Conservation (phyloP, 2,797 vertebrate genomes). For the Spinus olivaceus region DNA sequence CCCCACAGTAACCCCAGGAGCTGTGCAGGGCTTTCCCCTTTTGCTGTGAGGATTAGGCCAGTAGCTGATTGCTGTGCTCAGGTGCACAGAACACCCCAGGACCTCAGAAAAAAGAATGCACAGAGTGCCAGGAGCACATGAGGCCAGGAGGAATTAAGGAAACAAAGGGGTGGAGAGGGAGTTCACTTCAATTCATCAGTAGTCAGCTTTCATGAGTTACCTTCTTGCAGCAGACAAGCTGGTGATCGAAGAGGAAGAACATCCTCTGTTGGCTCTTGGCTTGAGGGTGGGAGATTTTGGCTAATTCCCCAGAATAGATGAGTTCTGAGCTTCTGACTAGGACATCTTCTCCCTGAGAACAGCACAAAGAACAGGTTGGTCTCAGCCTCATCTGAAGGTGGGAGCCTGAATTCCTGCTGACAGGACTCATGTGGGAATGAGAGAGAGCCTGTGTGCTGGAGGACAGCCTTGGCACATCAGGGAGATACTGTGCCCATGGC, state of each 20-base stretch:
- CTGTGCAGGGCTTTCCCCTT: background rate
- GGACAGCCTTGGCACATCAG: background rate
- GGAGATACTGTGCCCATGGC: background rate
- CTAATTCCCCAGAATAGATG: constrained; percentile 92
- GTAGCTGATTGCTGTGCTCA: background rate
- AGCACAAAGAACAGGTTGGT: constrained; percentile 11
- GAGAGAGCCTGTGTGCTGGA: background rate
- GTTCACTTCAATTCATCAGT: background rate
- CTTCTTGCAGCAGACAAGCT: constrained; percentile 97
- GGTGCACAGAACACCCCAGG: background rate
- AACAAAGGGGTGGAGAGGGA: background rate
- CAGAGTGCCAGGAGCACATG: background rate
- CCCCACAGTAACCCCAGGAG: background rate
- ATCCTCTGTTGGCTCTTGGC: constrained; percentile 93
- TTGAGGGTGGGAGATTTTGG: constrained; percentile 89
- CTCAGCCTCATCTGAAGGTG: background rate
- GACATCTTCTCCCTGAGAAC: constrained; percentile 88
- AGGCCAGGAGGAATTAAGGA: background rate
- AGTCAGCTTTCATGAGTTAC: constrained; percentile 62
- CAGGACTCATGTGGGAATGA: background rate
- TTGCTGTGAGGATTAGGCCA: background rate
- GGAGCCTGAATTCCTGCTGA: background rate
- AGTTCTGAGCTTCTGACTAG: constrained; percentile 92
- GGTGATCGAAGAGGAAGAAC: constrained; percentile 97
- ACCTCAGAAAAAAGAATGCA: background rate